Conservation (phyloP, 2,113 vertebrate genomes). For the Sinocyclocheilus anophthalmus region DNA sequence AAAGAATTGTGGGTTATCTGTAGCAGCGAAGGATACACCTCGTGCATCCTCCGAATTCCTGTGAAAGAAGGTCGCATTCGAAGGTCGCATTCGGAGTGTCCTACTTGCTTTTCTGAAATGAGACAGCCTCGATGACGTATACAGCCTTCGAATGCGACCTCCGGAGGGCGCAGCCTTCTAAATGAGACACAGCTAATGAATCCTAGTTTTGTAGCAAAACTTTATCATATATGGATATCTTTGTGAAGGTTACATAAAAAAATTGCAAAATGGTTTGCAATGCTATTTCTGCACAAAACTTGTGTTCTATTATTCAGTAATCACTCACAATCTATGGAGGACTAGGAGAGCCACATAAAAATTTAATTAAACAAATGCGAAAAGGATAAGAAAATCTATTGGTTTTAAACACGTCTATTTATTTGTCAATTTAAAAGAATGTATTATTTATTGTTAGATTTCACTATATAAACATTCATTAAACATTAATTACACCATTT, state of each 20-base stretch:
- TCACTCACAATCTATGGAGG: neutral
- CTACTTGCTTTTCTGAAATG: too few species aligned
- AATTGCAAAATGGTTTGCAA: neutral
- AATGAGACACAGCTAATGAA: neutral
- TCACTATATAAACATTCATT: neutral
- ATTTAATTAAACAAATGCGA: neutral
- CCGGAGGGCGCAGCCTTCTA: too few species aligned
- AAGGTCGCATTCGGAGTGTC: too few species aligned
- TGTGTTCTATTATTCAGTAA: too few species aligned
- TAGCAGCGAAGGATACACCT: too few species aligned
- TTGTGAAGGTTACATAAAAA: neutral
- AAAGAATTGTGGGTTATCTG: too few species aligned
- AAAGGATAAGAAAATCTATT: neutral
- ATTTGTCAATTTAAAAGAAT: neutral
- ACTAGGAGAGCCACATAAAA: neutral
- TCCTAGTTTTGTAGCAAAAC: neutral
- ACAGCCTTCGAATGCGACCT: too few species aligned
- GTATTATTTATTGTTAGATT: neutral
- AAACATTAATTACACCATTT: neutral
- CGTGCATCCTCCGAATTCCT: too few species aligned
- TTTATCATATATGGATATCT: neutral
- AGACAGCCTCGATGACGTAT: too few species aligned
- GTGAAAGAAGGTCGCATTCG: too few species aligned
- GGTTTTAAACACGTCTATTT: neutral
- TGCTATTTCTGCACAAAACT: too few species aligned